These are phyloP conservation scores for Heliocidaris tuberculata DNA, from an alignment of 35 echinoderm and acorn worm genomes.

Conservation along the genomic window DNA sequence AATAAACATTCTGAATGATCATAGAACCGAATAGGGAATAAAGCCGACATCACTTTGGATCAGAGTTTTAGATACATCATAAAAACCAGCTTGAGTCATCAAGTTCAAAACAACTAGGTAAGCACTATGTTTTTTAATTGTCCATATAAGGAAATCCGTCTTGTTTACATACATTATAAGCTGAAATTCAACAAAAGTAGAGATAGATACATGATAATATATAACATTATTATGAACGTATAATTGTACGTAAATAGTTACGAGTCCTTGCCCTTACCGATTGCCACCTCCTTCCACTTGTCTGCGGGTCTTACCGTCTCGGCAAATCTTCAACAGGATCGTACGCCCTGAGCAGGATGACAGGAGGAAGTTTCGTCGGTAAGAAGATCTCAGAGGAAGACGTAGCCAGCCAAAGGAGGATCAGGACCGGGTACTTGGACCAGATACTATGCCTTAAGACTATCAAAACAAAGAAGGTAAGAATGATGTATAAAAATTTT, in stretches of 20 bases:
- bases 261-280: too few relatives aligned
- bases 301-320: not conserved
- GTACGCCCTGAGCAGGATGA: not conserved
- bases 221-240: too few relatives aligned
- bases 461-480: constrained; percentile 28
- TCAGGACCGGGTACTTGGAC: constrained; percentile 21
- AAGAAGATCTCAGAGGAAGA: not conserved
- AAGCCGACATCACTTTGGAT: not conserved
- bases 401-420: not conserved
- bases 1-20: not conserved
- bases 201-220: too few relatives aligned
- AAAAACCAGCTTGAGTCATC: too few relatives aligned
- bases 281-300: not conserved
- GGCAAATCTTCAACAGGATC: not conserved
- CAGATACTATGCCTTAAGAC: constrained; percentile 20
- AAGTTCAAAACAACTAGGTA: too few relatives aligned
- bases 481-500: not conserved
- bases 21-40: not conserved
- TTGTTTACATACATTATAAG: not conserved
- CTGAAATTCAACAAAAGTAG: not conserved
- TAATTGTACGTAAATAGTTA: too few relatives aligned
- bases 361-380: constrained; percentile 23
- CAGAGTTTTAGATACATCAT: too few relatives aligned
- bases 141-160: too few relatives aligned
- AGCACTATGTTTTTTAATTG: too few relatives aligned